These are phyloP conservation scores for Cataglyphis hispanica DNA, from an alignment of 1,140 invertebrate species.

Conservation along the genomic window DNA sequence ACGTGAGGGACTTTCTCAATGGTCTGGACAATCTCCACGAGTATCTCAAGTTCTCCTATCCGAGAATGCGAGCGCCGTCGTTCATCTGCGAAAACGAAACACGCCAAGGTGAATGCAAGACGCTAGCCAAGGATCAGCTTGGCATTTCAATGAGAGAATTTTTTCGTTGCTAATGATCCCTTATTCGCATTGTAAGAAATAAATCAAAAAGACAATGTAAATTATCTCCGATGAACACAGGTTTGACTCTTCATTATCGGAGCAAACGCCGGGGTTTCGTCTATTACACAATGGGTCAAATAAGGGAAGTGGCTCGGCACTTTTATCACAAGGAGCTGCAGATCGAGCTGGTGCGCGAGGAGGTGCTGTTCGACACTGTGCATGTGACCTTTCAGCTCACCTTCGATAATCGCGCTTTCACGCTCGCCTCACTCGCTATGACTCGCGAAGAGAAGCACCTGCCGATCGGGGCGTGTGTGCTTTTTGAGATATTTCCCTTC, in stretches of 20 bases:
- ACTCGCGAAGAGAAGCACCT: constrained; percentile 94
- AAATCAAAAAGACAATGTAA: background rate
- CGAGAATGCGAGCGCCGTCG: constrained; percentile 96
- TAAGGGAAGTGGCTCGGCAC: constrained; percentile 95
- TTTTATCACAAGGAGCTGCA: constrained; percentile 97
- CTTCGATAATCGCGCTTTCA: constrained; percentile 97
- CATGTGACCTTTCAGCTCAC: constrained; percentile 97
- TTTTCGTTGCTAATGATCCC: background rate
- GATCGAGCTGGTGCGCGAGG: constrained; percentile 95
- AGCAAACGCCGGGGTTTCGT: constrained; percentile 97
- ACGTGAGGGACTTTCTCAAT: constrained; percentile 98
- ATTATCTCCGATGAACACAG: constrained; percentile 81
- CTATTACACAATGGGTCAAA: constrained; percentile 99
- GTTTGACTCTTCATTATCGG: constrained; percentile 96
- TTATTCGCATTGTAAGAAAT: background rate
- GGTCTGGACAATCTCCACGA: constrained; percentile 98
- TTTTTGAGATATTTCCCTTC: constrained; percentile 99
- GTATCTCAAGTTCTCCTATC: constrained; percentile 98
- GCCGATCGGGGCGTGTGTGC: constrained; percentile 94
- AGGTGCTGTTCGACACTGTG: constrained; percentile 95
- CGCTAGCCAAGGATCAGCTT: background rate
- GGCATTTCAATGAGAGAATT: background rate
- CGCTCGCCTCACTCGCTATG: constrained; percentile 92
- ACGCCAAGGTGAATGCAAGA: constrained; percentile 86
- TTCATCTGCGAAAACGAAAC: constrained; percentile 99